A percentile compares a stretch with the other conserved stretches of the same genome.
phyloP scores from a whole-genome alignment of 1,140 invertebrate species.

The Orius insidiosus region DNA sequence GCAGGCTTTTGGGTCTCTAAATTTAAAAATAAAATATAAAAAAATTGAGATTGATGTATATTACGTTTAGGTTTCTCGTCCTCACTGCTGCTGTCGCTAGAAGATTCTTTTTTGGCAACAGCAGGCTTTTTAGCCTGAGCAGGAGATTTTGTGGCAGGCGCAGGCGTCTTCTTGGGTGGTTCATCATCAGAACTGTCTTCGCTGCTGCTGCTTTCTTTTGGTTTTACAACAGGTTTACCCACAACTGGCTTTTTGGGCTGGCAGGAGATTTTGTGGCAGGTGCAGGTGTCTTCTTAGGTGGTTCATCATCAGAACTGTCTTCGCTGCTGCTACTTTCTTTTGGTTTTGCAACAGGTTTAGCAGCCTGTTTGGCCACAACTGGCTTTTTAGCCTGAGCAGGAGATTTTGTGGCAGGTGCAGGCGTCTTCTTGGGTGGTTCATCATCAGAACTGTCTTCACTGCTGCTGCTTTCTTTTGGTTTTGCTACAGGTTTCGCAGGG shows the following conservation, averaged over 20 bases:
- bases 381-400: slow-evolving; percentile 11
- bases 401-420: too few species aligned
- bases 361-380: slow-evolving; percentile 14
- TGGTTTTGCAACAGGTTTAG: slow-evolving; percentile 1
- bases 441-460: slow-evolving; percentile 24
- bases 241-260: slow-evolving; percentile 17
- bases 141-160: too few species aligned
- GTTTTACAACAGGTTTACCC: slow-evolving; percentile 1
- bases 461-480: slow-evolving; percentile 20
- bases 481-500: not conserved
- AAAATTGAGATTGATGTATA: not conserved
- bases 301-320: slow-evolving; percentile 17
- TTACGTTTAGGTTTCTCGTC: too few species aligned
- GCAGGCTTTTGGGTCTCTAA: slow-evolving; percentile 4
- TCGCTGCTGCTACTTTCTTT: slow-evolving; percentile 14
- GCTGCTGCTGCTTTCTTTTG: slow-evolving; percentile 21
- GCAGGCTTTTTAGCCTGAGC: slow-evolving; percentile 1
- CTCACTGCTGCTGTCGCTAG: too few species aligned
- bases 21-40: not conserved
- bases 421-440: too few species aligned
- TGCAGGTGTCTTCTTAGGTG: slow-evolving; percentile 13
- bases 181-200: slow-evolving; percentile 24
- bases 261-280: slow-evolving; percentile 14
- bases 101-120: too few species aligned
- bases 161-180: too few species aligned